Evolutionary conservation across 2,888 invertebrate species (phyloP).

Genomic region (Calephelis perditalis): DNA sequence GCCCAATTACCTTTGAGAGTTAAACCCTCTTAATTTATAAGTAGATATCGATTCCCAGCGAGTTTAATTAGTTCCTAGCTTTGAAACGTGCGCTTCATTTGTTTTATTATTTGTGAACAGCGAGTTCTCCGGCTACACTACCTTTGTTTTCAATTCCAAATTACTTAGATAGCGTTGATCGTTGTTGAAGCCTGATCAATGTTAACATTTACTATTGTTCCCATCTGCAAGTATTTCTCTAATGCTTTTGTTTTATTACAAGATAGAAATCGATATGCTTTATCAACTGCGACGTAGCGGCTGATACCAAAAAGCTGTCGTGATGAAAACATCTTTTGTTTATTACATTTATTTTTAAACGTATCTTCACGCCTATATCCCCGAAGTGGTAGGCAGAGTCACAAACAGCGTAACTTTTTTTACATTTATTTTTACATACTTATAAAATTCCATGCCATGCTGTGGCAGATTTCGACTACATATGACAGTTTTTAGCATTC

Average conservation of each 20-base stretch:
- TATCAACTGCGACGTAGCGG: too few relatives aligned
- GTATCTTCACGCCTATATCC: too few relatives aligned
- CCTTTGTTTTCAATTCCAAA: constrained; percentile 28
- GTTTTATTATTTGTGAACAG: constrained; percentile 50
- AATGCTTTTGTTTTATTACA: constrained; percentile 7
- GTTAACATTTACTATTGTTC: neutral
- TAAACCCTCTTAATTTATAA: constrained; percentile 68
- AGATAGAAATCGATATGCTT: too few relatives aligned
- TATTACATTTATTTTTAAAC: too few relatives aligned
- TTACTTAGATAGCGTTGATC: constrained; percentile 25
- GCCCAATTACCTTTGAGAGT: constrained; percentile 67
- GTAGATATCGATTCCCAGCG: constrained; percentile 62
- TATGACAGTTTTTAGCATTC: too few relatives aligned
- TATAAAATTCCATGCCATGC: too few relatives aligned
- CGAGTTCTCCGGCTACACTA: constrained; percentile 22
- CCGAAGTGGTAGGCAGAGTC: too few relatives aligned
- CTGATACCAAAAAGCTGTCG: neutral
- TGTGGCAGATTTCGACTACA: too few relatives aligned
- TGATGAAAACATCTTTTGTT: too few relatives aligned
- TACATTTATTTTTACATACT: too few relatives aligned
- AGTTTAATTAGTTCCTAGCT: constrained; percentile 72
- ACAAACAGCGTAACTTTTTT: too few relatives aligned
- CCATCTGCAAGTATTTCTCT: neutral
- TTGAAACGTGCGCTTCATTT: constrained; percentile 58
- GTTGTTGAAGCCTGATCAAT: constrained; percentile 21